Base-by-base conservation (phyloP, 2,888 invertebrate species). In the Epinotia brunnichana region DNA sequence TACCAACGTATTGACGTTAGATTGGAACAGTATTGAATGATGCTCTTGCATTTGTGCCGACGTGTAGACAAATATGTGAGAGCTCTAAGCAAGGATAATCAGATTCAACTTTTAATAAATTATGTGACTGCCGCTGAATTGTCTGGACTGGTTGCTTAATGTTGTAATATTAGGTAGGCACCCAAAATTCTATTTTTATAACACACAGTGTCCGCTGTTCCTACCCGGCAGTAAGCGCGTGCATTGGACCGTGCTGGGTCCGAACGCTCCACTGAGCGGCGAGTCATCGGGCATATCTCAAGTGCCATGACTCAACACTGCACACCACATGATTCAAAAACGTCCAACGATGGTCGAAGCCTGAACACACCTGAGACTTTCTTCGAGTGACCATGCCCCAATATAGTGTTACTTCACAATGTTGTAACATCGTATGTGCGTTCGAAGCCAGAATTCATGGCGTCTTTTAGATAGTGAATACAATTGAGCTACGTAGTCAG, bases 211-310 rank as follows among this genome's bases (percentile, higher is more conserved):
- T 39, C 41, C 39, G 60, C 35, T 41, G 41, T 60, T 60, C 60
- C 41, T 29, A 60, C 57, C 57, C 57, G 57, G 57, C 29, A 48
- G 48, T 48, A 48, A 57, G 29, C 57, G 57, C 41, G 80, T 74
- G 78, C 85, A 81, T 77, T 81, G 81, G 81, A 88, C 81, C 86
- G 84, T 85, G 79, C 79, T 82, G 56, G 51, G 11, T 24, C 48
- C 41, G n/a, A 21, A 53, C 61, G 69, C 69, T 61, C 53, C 69
- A 54, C 69, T 69, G 61, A 80, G 83, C 84, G 56, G 83, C 85
- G 87, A 82, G 84, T 78, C 77, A 77, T 78, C 82, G 83, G 85
- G 54, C 19, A 19, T 57, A 21, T 57, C 57, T 57, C 57, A 29
- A 29, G 29, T 85, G 87, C 82, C 83, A 35, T 41, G 19, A 17